Base-by-base conservation (phyloP, 2,113 vertebrate species). In the Ailuropoda melanoleuca region DNA sequence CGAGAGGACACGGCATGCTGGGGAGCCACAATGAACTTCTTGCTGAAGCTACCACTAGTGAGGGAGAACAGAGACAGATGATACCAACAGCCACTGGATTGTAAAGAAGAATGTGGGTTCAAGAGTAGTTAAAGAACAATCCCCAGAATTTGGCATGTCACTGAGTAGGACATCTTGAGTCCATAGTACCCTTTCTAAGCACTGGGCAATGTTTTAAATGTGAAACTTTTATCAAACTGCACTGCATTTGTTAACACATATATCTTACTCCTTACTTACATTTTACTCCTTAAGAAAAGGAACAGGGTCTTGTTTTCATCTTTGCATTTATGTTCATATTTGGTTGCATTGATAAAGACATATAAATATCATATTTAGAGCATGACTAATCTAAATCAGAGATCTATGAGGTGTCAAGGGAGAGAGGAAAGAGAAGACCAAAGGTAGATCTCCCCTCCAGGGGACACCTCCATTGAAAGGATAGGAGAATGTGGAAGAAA, bases 31-130 rank as follows among this genome's bases (percentile, higher is more conserved):
- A 10, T 50, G 13, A 18, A 3, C 9, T 8, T 64, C 48, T 56
- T 48, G 10, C 39, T 48, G 17, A 62, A 81, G 21, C 64, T 39
- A 14, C 39, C 10, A 6, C 48, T 68, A 29, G 39, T 1, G 2
- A 68, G 29, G 56, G 34, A 43, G 68, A 60, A 46, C 23, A 56
- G 34, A 78, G 9, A 64, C 10, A 46, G 18, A 15, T 10, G 29
- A 11, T 21, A 31, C 10, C 19, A 0, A 21, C 1, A 53, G 29
- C 4, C 9, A 26, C 48, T 5, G 7, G 39, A 78, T 8, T 14
- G 24, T 19, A 58, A 74, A 66, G 17, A 50, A 37, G 19, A 1
- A 4, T 43, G 34, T 88, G 72, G 60, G 31, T 53, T 48, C 68
- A 84, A 84, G 17, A 75, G 70, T 26, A 66, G 24, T 74, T 21